These are phyloP conservation scores for Drosophila dives DNA, from an alignment of 2,888 invertebrate species.

Conservation along the genomic window DNA sequence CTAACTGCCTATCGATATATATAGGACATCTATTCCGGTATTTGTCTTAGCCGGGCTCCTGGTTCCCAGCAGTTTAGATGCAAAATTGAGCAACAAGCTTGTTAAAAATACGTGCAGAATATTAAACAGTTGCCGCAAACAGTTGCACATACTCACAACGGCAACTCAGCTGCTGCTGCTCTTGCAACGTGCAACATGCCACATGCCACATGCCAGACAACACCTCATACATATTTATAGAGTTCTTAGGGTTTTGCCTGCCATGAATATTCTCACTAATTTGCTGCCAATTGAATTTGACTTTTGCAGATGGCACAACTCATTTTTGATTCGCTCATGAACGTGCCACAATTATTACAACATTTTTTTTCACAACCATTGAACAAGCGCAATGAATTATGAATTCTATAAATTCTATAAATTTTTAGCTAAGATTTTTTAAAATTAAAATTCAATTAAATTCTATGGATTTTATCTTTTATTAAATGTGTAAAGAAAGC, in stretches of 20 bases:
- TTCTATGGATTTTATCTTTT: not conserved
- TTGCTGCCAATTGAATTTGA: conserved; percentile 65
- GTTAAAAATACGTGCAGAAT: conserved; percentile 53
- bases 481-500: not conserved
- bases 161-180: conserved; percentile 1
- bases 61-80: conserved; percentile 39
- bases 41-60: not conserved
- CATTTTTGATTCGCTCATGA: conserved; percentile 25
- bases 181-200: conserved; percentile 14
- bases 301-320: conserved; percentile 41
- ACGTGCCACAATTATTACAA: conserved; percentile 3
- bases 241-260: conserved; percentile 27
- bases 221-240: conserved; percentile 60
- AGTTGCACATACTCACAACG: conserved; percentile 3
- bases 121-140: conserved; percentile 43
- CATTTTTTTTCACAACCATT: not conserved
- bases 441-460: not conserved
- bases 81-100: conserved; percentile 67
- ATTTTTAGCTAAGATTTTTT: not conserved
- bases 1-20: conserved; percentile 15
- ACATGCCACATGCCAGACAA: conserved; percentile 22
- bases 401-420: not conserved
- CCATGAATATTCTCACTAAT: conserved; percentile 63
- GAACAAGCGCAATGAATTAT: not conserved
- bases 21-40: conserved; percentile 24